phyloP scores from a whole-genome alignment of 2,113 vertebrate genomes.

The Lipotes vexillifer region DNA sequence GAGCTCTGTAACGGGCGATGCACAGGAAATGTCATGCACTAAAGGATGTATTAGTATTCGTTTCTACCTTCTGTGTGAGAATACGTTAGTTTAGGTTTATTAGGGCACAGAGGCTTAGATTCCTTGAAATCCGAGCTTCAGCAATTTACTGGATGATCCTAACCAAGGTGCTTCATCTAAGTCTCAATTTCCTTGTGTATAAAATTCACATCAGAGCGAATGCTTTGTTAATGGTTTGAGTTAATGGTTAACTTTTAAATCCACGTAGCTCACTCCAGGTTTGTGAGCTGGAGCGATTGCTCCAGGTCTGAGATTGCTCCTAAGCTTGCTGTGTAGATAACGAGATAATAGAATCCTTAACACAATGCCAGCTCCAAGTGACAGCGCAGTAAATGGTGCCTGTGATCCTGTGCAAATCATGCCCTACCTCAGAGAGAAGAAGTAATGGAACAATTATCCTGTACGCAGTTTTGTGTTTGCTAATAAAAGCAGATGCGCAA shows the following conservation, averaged over 20 bases:
- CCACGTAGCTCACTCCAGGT: too few species aligned
- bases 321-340: neutral
- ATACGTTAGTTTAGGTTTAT: neutral
- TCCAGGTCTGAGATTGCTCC: too few species aligned
- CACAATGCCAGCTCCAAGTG: neutral
- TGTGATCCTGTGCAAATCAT: neutral
- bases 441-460: neutral
- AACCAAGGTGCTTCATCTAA: neutral
- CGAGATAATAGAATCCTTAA: neutral
- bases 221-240: too few species aligned
- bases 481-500: neutral
- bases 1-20: neutral
- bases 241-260: too few species aligned
- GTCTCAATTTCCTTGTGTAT: neutral
- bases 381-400: neutral
- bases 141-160: neutral
- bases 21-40: too few species aligned
- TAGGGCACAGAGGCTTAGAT: neutral
- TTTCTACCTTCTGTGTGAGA: neutral
- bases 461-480: neutral
- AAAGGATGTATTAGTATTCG: neutral
- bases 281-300: too few species aligned
- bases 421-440: neutral
- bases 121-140: neutral
- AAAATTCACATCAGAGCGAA: neutral